phyloP scores from a whole-genome alignment of 2,797 vertebrate species.

The Acomys russatus region DNA sequence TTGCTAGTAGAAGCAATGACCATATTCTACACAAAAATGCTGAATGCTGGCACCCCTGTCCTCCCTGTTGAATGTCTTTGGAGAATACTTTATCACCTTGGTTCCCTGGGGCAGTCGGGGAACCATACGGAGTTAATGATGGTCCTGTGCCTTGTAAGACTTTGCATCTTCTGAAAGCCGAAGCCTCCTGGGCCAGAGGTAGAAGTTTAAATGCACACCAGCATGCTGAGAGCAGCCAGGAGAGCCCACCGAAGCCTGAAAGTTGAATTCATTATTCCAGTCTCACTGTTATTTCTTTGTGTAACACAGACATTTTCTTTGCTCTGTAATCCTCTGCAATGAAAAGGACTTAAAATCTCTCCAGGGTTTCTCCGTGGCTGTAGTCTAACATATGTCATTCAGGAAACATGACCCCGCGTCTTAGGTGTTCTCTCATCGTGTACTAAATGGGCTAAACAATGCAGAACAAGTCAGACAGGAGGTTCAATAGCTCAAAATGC shows the following conservation, averaged over 20 bases:
- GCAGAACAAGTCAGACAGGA: conserved; percentile 79
- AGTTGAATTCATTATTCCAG: conserved; percentile 65
- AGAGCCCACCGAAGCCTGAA: conserved; percentile 42
- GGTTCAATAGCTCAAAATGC: conserved; percentile 74
- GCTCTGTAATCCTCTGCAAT: conserved; percentile 77
- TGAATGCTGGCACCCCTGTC: not conserved
- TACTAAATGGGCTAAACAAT: conserved; percentile 80
- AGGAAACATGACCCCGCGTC: conserved; percentile 72
- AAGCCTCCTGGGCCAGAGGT: not conserved
- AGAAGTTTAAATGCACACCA: conserved; percentile 48
- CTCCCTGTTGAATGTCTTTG: not conserved
- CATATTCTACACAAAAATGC: not conserved
- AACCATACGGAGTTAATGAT: conserved; percentile 8
- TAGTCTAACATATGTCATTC: conserved; percentile 78
- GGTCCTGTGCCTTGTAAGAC: not conserved
- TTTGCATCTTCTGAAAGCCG: not conserved
- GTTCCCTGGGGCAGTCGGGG: not conserved
- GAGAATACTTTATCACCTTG: not conserved
- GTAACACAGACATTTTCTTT: conserved; percentile 37
- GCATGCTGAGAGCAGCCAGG: conserved; percentile 20
- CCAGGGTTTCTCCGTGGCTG: conserved; percentile 74
- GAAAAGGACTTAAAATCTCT: conserved; percentile 76
- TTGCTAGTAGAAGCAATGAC: not conserved
- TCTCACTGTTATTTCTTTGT: conserved; percentile 78
- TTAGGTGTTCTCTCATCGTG: conserved; percentile 77